Percentiles rank a stretch among this genome's conserved stretches.
Evolutionary conservation across 2,797 vertebrate species (phyloP).

Genomic region (Hydrocynus forskahlii): DNA sequence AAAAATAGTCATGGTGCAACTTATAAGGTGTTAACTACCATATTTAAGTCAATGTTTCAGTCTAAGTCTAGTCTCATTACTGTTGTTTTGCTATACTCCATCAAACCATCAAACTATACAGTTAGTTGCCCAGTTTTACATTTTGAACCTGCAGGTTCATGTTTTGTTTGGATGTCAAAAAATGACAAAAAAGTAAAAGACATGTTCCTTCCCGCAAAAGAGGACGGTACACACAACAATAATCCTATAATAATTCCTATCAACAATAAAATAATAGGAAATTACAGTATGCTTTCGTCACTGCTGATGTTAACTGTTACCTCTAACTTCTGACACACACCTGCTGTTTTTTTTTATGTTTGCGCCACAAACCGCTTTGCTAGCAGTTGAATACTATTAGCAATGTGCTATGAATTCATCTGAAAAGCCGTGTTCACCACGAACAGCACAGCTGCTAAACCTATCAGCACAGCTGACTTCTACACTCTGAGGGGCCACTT

Average conservation of each 20-base stretch:
- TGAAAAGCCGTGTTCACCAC: background rate
- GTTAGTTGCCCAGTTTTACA: background rate
- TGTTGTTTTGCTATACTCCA: background rate
- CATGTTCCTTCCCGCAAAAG: too few relatives aligned
- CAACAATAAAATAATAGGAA: too few relatives aligned
- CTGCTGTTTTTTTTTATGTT: too few relatives aligned
- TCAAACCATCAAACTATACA: background rate
- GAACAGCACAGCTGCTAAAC: slow-evolving; percentile 1
- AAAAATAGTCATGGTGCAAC: background rate
- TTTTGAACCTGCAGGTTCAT: background rate
- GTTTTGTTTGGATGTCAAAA: background rate
- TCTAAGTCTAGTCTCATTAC: too few relatives aligned
- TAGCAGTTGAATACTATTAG: background rate
- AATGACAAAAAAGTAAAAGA: background rate
- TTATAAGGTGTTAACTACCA: background rate
- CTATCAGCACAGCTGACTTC: background rate
- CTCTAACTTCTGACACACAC: too few relatives aligned
- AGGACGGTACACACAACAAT: too few relatives aligned
- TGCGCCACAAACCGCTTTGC: too few relatives aligned
- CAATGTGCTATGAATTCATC: background rate
- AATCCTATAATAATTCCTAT: too few relatives aligned
- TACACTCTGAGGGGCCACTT: background rate
- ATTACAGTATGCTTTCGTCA: too few relatives aligned
- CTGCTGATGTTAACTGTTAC: too few relatives aligned
- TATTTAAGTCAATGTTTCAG: too few relatives aligned